Evolutionary conservation across 2,888 invertebrate species (phyloP), one percentile per base, ranked within the genome.

Genomic region (Drosophila affinis): DNA sequence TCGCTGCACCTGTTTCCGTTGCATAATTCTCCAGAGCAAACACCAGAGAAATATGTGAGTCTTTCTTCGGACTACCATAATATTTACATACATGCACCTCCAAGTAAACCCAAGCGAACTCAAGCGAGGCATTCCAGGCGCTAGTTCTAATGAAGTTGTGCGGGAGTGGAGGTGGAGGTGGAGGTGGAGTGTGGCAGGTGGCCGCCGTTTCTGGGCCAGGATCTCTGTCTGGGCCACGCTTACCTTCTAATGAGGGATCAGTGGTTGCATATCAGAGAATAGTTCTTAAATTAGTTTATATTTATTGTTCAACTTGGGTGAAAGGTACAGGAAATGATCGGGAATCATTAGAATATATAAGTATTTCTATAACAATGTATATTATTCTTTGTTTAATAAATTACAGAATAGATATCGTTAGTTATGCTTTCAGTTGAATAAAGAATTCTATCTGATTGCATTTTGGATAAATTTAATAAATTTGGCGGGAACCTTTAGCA

Each of bases 1-100:
- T 5, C 14, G 32, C 52, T 58, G 79, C 82, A 82, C 87, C 82
- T 82, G 82, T 84, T 82, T 82, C 82, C 87, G 87, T 81, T 83
- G 81, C 81, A 73, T 61, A 75, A 76, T 53, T 46, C 39, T 44
- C 58, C 18, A 63, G 53, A 52, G 29, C 14, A 63, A 24, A 46
- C 58, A 51, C n/a, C 45, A 55, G 14, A 55, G 14, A 70, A 51
- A 60, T 52, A 45, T 29, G 9, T 29, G 60, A 45, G 32, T 56
- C 59, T 55, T 52, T 65, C 29, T 63, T 72, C 49, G 54, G 48
- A 54, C 46, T 51, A 52, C 63, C 61, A 71, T 67, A 79, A 83
- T 82, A 86, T 82, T 86, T 83, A 78, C 83, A 71, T 83, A 78
- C 83, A 71, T 77, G 57, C 62, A 14, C 62, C 29, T 29, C 29